Evolutionary conservation across 2,113 vertebrate genomes (phyloP), one percentile per base, ranked within the genome.

Genomic region (Notarius quadriscutis): DNA sequence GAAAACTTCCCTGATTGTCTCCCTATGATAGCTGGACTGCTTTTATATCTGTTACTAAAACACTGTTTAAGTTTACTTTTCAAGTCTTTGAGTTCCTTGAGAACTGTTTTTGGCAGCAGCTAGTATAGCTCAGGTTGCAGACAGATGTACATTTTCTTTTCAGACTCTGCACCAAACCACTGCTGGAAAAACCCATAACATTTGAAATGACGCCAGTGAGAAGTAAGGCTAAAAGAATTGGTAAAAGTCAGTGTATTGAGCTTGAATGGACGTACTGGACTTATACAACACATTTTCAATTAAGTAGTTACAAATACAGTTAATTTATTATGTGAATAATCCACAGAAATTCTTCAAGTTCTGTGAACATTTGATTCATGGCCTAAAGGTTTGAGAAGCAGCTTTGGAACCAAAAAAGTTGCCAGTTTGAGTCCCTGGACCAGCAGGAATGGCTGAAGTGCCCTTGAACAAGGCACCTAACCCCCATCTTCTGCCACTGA

Each of bases 81-180:
- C 15, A 84, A 11, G 15, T 30, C 81, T 83, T 83, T 67, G 20
- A 50, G 48, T 48, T 51, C n/a, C 27, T 53, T 55, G 53, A 12
- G 58, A 58, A 34, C n/a, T 58, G 78, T 1, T 74, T 84, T 58
- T 84, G 83, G 67, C 67, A 25, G 51, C 9, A 72, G n/a, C 5
- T 22, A 41, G 18, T 74, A 20, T 41, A 74, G 53, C 27, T 74
- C 83, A 84, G 65, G 67, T 84, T 84, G 83, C 83, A 74, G 51
- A 74, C 83, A 84, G 83, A 84, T 84, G 83, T 84, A 34, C 67
- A 41, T 25, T 72, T 22, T 55, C 69, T 58, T 58, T 51, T 79
- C 51, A 55, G 51, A 27, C 75, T 17, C 75, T 80, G 27, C 78
- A 80, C 78, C 18, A 80, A 80, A 80, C 53, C 55, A 17, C 78